Conservation (phyloP, 2,113 vertebrate genomes). For the Indicator indicator region DNA sequence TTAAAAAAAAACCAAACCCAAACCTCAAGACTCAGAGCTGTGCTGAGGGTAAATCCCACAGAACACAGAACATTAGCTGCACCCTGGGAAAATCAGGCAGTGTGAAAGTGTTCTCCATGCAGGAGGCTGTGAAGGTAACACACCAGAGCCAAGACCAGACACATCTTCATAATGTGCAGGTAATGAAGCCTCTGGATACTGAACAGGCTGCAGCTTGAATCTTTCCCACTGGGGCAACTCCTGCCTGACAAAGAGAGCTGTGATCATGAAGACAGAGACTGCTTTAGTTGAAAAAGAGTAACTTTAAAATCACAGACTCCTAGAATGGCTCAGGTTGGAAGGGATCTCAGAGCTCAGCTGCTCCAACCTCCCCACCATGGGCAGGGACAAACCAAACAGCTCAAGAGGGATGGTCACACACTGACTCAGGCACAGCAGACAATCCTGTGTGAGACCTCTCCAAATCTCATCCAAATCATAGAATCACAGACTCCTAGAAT, state of each 20-base stretch:
- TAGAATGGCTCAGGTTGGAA: no score
- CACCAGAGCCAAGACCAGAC: constrained; percentile 28
- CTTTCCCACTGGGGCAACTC: constrained; percentile 8
- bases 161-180: constrained; percentile 28
- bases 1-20: not conserved
- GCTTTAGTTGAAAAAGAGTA: not conserved
- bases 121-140: not conserved
- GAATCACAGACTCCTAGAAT: no score
- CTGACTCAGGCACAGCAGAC: not conserved
- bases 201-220: constrained; percentile 47
- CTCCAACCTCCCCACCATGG: no score
- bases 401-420: not conserved
- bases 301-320: not conserved
- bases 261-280: not conserved
- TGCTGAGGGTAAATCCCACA: constrained; percentile 25
- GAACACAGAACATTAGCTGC: constrained; percentile 20
- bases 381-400: not conserved
- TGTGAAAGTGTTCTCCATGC: not conserved
- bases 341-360: no score
- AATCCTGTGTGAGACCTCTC: not conserved
- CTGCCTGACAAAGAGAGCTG: not conserved
- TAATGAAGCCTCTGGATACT: constrained; percentile 47
- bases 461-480: not conserved
- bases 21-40: not conserved
- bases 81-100: constrained; percentile 21